Evolutionary conservation across 2,113 vertebrate species (phyloP), one percentile per base, ranked within the genome.

Genomic region (Orycteropus afer): DNA sequence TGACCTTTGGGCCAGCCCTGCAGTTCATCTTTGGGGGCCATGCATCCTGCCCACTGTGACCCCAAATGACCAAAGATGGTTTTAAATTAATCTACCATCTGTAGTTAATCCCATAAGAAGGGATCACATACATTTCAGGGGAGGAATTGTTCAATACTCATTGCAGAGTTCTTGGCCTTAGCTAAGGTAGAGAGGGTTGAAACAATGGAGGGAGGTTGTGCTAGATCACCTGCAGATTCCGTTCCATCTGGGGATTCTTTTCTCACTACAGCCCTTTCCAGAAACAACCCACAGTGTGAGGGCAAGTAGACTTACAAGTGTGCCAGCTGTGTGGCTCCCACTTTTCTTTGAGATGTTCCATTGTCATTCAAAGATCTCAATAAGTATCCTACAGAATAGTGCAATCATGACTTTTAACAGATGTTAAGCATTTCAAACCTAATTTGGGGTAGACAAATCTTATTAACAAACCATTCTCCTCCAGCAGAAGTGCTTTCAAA

Each of bases 401-500:
- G 11, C 23, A 1, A 0, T 53, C 15, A 8, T 3, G 15, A 45
- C 47, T 29, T 49, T 10, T 29, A 55, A 20, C 20, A 40, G 79
- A 37, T 0, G 55, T 29, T 1, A 1, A 29, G 40, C n/a, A 32
- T 37, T 74, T 77, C 83, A 34, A 45, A 29, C n/a, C 25, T 29
- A 0, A 8, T 0, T 1, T 3, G 13, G 45, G 18, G 27, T 25
- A 49, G 73, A 47, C 4, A 3, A 20, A 22, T 47, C 74, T 10
- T 4, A 3, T 2, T 2, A 27, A 4, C 45, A 77, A 34, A 42
- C 34, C 1, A 0, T 34, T 32, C 29, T 45, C 11, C 1, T 71
- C 73, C 29, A 7, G 61, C 42, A 71, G 67, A 17, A 40, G 29
- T 29, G 25, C 51, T 59, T 22, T 1, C 6, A 55, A 17, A 55